Evolutionary conservation across 2,113 vertebrate species (phyloP), one percentile per base, ranked within the genome.

Genomic region (Symphodus melops): DNA sequence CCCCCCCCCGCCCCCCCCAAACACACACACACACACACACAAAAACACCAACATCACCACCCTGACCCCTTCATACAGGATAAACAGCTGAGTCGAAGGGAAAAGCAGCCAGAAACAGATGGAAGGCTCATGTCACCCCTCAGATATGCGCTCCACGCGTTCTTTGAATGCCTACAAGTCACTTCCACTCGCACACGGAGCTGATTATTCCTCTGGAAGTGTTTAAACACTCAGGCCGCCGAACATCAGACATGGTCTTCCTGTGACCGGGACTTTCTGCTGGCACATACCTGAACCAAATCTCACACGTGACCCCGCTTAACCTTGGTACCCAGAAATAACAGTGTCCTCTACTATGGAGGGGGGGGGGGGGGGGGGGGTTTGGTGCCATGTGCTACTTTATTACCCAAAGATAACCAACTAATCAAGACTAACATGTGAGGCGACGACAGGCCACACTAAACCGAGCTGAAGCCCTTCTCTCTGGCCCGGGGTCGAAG

Each of bases 301-400:
- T 64, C 58, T 71, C 56, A 59, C 41, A 39, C 12, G 8, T 60
- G 46, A 51, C 62, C 25, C 41, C 16, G 44, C 42, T 16, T 81
- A 75, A 75, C 77, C 83, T 69, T 83, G 81, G 48, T 25, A 62
- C 74, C 83, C 82, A 85, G 75, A 92, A 88, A 92, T 92, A 93
- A 83, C 75, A 48, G 46, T 42, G 48, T 69, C 75, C 55, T 76
- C 70, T 70, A 11, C 64, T 67, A 57, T 16, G 16, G 5, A 20
- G 58, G 56, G 53, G 33, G 28, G 16, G 36, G 28, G 25, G 61
- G 39, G 11, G 53, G 74, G 72, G 37, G 16, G 28, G 41, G 54
- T 55, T 19, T 46, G 63, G 42, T 72, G 74, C 48, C 72, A 21
- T 52, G 64, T 14, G 55, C 60, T 63, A 61, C 64, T 46, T 62